Evolutionary conservation across 2,888 invertebrate species (phyloP), one percentile per base, ranked within the genome.

Genomic region (Lithophane semibrunnea): DNA sequence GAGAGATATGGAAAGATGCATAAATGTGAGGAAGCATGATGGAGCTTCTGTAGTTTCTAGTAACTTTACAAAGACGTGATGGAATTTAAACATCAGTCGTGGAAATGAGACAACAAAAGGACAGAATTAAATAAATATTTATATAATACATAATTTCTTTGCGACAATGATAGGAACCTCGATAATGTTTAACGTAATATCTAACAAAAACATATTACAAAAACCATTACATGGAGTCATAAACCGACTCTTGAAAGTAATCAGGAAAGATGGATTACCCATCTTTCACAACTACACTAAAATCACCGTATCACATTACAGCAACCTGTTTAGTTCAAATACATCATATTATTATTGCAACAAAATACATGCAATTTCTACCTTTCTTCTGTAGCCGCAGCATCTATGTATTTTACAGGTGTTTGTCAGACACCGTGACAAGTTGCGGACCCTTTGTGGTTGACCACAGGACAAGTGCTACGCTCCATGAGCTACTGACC

Each of bases 361-460:
- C 63, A 69, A 73, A 71, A 66, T 66, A 21, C 54, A 70, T 63
- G 60, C 29, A 71, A 64, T 76, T 72, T 63, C 58, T 37, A 21
- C 63, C 52, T 69, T 77, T 77, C n/a, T 64, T 74, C 21, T 18
- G 21, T 12, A 60, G 75, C 83, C 83, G 16, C 86, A 75, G 49
- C 29, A 56, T 66, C 64, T 24, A 29, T 52, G 13, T 65, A 21
- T 61, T 69, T 52, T 21, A n/a, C 56, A 72, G 18, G 37, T 75
- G 61, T n/a, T 74, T 71, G 77, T 73, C 52, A 78, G 44, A n/a
- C 21, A 21, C 8, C n/a, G 37, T 82, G 86, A 69, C 54, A 75
- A 58, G 82, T 66, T 58, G 44, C 12, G 49, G 42, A 60, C 79
- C 83, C 73, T 84, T 84, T 83, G 84, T 72, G 84, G 84, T 86